These are phyloP conservation scores for Linnaemya vulpina DNA, from an alignment of 2,888 invertebrate genomes.

Conservation along the genomic window DNA sequence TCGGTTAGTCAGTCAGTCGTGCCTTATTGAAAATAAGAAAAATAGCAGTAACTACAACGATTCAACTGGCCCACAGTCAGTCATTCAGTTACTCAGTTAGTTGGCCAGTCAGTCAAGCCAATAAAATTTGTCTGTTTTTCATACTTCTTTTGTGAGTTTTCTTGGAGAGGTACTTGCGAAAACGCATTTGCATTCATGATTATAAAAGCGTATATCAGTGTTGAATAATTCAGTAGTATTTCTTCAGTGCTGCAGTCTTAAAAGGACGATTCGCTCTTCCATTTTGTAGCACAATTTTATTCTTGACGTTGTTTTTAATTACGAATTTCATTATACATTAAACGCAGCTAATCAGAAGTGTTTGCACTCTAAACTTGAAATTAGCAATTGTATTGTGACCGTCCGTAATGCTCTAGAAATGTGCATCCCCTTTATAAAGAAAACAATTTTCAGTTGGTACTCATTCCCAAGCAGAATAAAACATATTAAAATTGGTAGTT, in stretches of 20 bases:
- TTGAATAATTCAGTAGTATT: not conserved
- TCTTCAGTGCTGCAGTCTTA: not conserved
- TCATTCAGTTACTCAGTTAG: constrained; percentile 62
- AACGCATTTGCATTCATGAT: constrained; percentile 1
- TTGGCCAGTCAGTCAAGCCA: constrained; percentile 50
- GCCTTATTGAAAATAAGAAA: constrained; percentile 5
- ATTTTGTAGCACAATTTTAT: too few relatives aligned
- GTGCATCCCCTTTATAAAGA: too few relatives aligned
- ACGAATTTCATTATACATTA: too few relatives aligned
- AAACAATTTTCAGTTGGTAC: too few relatives aligned
- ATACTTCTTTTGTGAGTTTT: not conserved
- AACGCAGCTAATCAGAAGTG: too few relatives aligned
- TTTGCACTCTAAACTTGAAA: too few relatives aligned
- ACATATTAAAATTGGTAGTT: too few relatives aligned
- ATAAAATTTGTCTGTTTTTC: constrained; percentile 5
- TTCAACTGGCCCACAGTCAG: constrained; percentile 23
- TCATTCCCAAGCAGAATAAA: too few relatives aligned
- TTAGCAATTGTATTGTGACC: too few relatives aligned
- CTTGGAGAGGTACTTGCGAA: not conserved
- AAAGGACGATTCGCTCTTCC: too few relatives aligned
- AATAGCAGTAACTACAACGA: not conserved
- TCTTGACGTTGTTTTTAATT: too few relatives aligned
- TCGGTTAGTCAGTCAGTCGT: constrained; percentile 12
- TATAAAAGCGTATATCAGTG: not conserved
- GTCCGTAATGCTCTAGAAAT: too few relatives aligned